Evolutionary conservation across 2,888 invertebrate genomes (phyloP).

Genomic region (Catocala sponsa): DNA sequence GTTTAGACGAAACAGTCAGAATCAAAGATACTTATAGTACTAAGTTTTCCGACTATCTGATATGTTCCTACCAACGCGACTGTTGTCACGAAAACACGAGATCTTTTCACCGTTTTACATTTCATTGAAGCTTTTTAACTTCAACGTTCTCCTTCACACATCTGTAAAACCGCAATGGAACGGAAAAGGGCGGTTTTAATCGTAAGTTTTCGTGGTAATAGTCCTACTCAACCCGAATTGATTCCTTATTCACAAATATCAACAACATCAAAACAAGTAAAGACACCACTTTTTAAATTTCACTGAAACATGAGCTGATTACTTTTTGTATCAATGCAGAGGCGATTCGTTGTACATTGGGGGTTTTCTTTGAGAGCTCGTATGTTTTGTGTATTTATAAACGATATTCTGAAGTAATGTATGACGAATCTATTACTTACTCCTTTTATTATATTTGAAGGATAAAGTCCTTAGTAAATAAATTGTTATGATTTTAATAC

Average conservation of each 20-base stretch:
- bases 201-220: slow-evolving; percentile 28
- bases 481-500: slow-evolving; percentile 43
- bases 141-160: slow-evolving; percentile 9
- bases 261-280: slow-evolving; percentile 88
- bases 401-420: slow-evolving; percentile 24
- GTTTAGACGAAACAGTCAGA: slow-evolving; percentile 70
- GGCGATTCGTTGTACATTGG: slow-evolving; percentile 49
- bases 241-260: slow-evolving; percentile 86
- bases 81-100: slow-evolving; percentile 33
- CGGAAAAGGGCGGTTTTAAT: background rate
- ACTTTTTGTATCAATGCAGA: slow-evolving; percentile 48
- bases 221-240: slow-evolving; percentile 70
- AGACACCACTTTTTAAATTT: slow-evolving; percentile 65
- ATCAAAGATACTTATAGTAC: slow-evolving; percentile 87
- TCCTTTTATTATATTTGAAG: background rate
- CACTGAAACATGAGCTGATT: slow-evolving; percentile 58
- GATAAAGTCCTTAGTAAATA: slow-evolving; percentile 1
- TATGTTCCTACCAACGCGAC: slow-evolving; percentile 72
- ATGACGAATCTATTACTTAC: slow-evolving; percentile 35
- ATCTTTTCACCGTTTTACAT: slow-evolving; percentile 8
- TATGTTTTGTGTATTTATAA: slow-evolving; percentile 7
- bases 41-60: slow-evolving; percentile 80
- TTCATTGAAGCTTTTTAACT: slow-evolving; percentile 18
- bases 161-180: slow-evolving; percentile 25
- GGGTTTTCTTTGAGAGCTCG: slow-evolving; percentile 16